Evolutionary conservation across 2,888 invertebrate genomes (phyloP), one percentile per base, ranked within the genome.

Genomic region (Prenolepis imparis): DNA sequence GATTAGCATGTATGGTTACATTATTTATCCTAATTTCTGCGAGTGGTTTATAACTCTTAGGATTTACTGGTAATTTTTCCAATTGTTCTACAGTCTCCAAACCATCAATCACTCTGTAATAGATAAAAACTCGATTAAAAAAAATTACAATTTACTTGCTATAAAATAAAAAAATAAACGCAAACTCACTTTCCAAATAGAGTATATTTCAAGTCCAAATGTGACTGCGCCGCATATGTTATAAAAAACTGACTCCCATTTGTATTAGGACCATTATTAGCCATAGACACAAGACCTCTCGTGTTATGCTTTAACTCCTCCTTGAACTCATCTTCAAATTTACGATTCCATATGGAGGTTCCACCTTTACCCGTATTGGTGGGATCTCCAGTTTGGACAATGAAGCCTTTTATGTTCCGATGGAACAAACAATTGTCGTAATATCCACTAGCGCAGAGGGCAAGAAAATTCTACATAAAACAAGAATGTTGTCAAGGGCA

Each of bases 171-270:
- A 41, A 74, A 57, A 32, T 5, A 18, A 9, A 18, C 4, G 0
- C 11, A 72, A 84, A 94, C 95, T 95, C 96, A 99, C 99, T 97
- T 98, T 94, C 98, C 99, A 96, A 99, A 99, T 57, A 99, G 94
- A 5, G 99, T 99, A 94, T 99, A 99, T 94, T 99, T 99, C 83
- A 99, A 96, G 95, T 99, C 99, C 81, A 99, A 96, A 95, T 99
- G 98, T 63, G 98, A 98, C 93, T 99, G 99, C 83, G 98, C 97
- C 18, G 97, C 97, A 95, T 99, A 99, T 0, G 98, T 97, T 89
- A 99, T 97, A 94, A 99, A 99, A 95, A 99, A 99, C 94, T 99
- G 99, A 92, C 99, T 99, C 3, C 97, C 98, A 96, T 99, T 99
- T 12, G 98, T 98, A 94, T 99, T 99, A 0, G 99, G 98, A 3